These are phyloP conservation scores for Leucoraja erinaceus DNA, from an alignment of 2,113 vertebrate genomes.

Conservation along the genomic window DNA sequence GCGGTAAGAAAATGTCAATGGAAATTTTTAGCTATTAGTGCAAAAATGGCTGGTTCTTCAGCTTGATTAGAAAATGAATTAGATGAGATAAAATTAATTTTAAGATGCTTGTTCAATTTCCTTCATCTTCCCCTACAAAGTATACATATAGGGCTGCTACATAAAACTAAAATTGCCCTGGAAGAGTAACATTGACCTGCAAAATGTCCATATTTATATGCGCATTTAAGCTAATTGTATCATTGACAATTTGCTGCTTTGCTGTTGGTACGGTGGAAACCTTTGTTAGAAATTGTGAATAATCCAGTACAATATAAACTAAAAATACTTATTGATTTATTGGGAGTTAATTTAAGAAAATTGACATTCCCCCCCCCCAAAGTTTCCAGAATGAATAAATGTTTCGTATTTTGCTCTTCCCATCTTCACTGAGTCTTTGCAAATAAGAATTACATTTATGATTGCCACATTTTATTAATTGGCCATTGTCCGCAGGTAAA, in stretches of 20 bases:
- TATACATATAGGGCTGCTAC: not conserved
- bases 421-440: not conserved
- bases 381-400: not conserved
- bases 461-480: not conserved
- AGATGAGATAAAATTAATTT: not conserved
- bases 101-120: not conserved
- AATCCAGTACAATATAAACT: not conserved
- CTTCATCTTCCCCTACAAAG: no score
- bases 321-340: not conserved
- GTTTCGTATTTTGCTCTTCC: not conserved
- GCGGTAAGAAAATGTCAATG: not conserved
- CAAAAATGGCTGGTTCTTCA: not conserved
- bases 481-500: not conserved
- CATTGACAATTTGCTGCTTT: not conserved
- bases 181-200: not conserved
- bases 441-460: not conserved
- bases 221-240: not conserved
- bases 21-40: not conserved
- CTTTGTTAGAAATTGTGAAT: not conserved
- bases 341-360: not conserved
- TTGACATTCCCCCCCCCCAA: not conserved
- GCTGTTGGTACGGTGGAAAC: not conserved
- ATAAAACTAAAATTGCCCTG: not conserved
- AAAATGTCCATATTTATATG: not conserved
- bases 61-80: no score